phyloP scores from a whole-genome alignment of 2,888 invertebrate genomes.

The Didymodactylos carnosus region DNA sequence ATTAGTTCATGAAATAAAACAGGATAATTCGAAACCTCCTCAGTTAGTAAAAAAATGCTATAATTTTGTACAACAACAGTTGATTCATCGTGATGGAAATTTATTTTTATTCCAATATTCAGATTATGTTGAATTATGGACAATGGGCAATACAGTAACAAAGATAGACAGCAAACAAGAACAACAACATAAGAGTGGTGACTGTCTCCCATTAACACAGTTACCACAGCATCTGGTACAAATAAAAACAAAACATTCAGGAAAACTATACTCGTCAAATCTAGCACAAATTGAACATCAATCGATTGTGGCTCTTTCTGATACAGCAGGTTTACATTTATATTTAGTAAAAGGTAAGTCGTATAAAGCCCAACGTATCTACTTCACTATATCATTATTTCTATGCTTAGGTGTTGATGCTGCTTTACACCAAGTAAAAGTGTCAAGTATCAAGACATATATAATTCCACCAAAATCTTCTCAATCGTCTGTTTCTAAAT shows the following conservation, averaged over 20 bases:
- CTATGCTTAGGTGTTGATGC: not conserved
- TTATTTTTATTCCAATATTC: not conserved
- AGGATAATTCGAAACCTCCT: not conserved
- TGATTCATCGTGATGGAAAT: not conserved
- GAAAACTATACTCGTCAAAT: not conserved
- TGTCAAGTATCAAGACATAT: not conserved
- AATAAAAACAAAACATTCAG: not conserved
- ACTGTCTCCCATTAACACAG: not conserved
- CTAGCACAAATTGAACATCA: not conserved
- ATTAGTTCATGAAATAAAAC: not conserved
- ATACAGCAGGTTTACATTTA: not conserved
- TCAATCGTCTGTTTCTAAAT: too few species aligned
- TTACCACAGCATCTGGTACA: not conserved
- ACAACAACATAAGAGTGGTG: not conserved
- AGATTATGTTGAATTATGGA: not conserved
- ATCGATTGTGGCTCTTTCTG: not conserved
- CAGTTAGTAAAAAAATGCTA: not conserved
- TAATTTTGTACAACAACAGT: not conserved
- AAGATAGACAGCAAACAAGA: too few species aligned
- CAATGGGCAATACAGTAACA: too few species aligned
- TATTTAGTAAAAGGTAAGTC: not conserved
- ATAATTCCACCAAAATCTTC: not conserved
- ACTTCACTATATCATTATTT: not conserved
- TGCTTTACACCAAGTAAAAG: not conserved
- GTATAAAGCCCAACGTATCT: too few species aligned